Evolutionary conservation across 2,888 invertebrate species (phyloP).

Genomic region (Uloborus plumipes): DNA sequence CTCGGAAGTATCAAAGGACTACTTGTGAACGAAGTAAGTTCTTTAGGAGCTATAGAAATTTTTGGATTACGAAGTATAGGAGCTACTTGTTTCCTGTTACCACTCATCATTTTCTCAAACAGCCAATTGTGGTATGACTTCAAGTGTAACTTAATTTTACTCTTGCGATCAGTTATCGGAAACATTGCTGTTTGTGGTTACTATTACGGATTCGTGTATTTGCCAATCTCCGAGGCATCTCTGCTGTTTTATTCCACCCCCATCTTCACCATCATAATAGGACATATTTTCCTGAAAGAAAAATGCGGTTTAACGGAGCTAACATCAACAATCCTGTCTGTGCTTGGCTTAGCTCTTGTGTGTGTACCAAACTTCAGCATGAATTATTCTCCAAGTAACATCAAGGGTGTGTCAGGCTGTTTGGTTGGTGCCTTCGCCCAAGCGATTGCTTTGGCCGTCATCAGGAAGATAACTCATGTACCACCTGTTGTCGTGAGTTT

Average conservation of each 20-base stretch:
- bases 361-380: conserved; percentile 9
- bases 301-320: conserved; percentile 28
- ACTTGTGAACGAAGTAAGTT: conserved; percentile 37
- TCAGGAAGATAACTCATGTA: conserved; percentile 45
- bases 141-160: conserved; percentile 24
- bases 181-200: conserved; percentile 55
- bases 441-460: conserved; percentile 40
- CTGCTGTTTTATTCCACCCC: conserved; percentile 54
- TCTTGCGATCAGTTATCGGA: conserved; percentile 37
- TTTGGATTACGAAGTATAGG: conserved; percentile 54
- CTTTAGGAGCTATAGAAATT: conserved; percentile 49
- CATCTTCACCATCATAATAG: conserved; percentile 45
- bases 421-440: conserved; percentile 50
- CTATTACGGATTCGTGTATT: conserved; percentile 50
- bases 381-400: neutral
- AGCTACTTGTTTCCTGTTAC: conserved; percentile 25
- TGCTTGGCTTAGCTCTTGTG: conserved; percentile 31
- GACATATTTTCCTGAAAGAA: conserved; percentile 49
- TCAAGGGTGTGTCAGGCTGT: conserved; percentile 37
- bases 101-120: conserved; percentile 23
- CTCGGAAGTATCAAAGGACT: conserved; percentile 56
- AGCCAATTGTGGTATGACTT: conserved; percentile 23
- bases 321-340: conserved; percentile 5
- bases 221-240: conserved; percentile 53
- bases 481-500: conserved; percentile 50